Percentiles rank a stretch among this genome's conserved stretches.
Conservation (phyloP, 2,797 vertebrate genomes). For the Anguilla megastoma region DNA sequence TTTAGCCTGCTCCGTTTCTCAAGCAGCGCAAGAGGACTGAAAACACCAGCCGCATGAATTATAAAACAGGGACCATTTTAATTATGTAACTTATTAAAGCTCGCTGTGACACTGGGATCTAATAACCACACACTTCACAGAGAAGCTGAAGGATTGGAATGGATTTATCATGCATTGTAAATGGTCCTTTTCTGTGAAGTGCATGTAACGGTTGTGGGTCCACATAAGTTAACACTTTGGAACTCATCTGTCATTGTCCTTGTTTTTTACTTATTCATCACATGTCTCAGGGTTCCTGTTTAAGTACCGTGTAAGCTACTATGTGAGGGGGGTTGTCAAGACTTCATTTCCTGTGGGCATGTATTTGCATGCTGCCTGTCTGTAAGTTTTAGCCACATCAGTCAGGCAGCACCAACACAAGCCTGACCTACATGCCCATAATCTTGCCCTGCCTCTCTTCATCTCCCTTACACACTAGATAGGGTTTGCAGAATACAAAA, state of each 20-base stretch:
- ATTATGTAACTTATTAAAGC: constrained; percentile 31
- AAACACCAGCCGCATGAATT: constrained; percentile 31
- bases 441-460: constrained; percentile 7
- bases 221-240: neutral
- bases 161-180: constrained; percentile 10
- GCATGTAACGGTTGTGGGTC: neutral
- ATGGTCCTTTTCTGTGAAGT: neutral
- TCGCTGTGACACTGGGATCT: constrained; percentile 7
- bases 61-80: constrained; percentile 33
- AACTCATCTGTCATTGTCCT: neutral
- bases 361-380: constrained; percentile 34
- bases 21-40: neutral
- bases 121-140: constrained; percentile 27
- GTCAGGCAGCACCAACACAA: constrained; percentile 29
- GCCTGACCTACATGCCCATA: constrained; percentile 42
- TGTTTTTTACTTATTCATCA: neutral
- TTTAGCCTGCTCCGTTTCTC: constrained; percentile 32
- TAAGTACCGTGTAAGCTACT: constrained; percentile 27
- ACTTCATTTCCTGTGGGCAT: neutral
- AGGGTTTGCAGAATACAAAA: neutral
- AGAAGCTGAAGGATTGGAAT: constrained; percentile 17
- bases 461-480: neutral
- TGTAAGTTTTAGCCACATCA: neutral
- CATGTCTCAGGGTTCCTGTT: neutral
- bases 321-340: constrained; percentile 22